phyloP scores from a whole-genome alignment of 2,113 vertebrate genomes.

The Platichthys stellatus region DNA sequence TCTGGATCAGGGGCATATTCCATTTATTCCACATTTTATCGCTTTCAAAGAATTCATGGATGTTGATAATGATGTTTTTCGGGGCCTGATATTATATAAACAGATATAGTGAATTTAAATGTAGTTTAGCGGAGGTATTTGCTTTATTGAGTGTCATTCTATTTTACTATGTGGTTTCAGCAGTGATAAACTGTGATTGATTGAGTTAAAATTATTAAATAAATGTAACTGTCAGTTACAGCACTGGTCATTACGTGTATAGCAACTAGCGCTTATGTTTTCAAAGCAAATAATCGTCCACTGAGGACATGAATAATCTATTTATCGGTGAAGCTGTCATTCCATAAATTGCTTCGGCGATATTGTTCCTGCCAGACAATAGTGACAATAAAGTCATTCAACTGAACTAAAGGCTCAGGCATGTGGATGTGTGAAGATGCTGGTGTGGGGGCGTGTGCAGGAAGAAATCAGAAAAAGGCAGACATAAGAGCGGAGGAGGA shows the following conservation, averaged over 20 bases:
- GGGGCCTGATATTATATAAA: too few relatives aligned
- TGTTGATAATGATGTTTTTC: too few relatives aligned
- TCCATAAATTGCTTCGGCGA: slow-evolving; percentile 45
- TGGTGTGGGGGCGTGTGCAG: slow-evolving; percentile 46
- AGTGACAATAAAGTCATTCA: slow-evolving; percentile 69
- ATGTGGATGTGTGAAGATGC: slow-evolving; percentile 41
- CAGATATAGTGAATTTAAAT: too few relatives aligned
- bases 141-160: neutral
- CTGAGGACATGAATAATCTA: slow-evolving; percentile 20
- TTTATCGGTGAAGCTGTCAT: slow-evolving; percentile 52
- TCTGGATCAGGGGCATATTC: too few relatives aligned
- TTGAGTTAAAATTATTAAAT: slow-evolving; percentile 1
- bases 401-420: slow-evolving; percentile 45
- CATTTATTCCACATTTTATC: too few relatives aligned
- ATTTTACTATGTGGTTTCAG: neutral
- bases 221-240: slow-evolving; percentile 4
- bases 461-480: slow-evolving; percentile 30
- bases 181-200: too few relatives aligned
- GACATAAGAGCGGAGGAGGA: slow-evolving; percentile 15
- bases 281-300: slow-evolving; percentile 34
- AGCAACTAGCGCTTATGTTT: slow-evolving; percentile 24
- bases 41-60: too few relatives aligned
- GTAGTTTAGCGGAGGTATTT: too few relatives aligned
- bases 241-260: slow-evolving; percentile 9
- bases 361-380: slow-evolving; percentile 59